Conservation (phyloP, 2,888 invertebrate genomes). For the Pterobdella sp. region DNA sequence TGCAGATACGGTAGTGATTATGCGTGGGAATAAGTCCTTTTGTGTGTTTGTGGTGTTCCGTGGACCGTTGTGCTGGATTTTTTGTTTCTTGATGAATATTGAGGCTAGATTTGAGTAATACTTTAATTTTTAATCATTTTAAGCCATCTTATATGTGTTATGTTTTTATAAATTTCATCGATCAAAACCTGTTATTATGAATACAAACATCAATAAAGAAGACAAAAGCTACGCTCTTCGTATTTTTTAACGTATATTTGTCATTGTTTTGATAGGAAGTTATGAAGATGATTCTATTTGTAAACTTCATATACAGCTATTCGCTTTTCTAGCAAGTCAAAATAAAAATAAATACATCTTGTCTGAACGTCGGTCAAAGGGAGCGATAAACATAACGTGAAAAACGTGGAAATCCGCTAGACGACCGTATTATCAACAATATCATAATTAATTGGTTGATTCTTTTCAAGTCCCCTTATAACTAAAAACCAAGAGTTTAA, state of each 20-base stretch:
- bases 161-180: neutral
- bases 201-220: too few relatives aligned
- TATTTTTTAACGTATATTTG: neutral
- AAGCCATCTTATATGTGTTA: neutral
- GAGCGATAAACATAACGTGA: neutral
- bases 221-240: too few relatives aligned
- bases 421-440: neutral
- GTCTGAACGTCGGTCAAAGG: neutral
- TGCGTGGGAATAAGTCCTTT: constrained; percentile 1
- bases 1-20: constrained; percentile 11
- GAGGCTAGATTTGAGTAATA: neutral
- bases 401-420: neutral
- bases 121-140: neutral
- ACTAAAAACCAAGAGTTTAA: too few relatives aligned
- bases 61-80: neutral
- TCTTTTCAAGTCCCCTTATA: too few relatives aligned
- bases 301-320: neutral
- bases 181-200: too few relatives aligned
- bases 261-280: neutral
- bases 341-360: constrained; percentile 4
- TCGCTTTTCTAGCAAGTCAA: constrained; percentile 6
- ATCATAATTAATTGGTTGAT: too few relatives aligned
- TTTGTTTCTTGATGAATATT: neutral
- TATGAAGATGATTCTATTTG: neutral
- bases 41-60: neutral